These are phyloP conservation scores for Pteropus rufus DNA, from an alignment of 2,797 vertebrate genomes.

Conservation along the genomic window DNA sequence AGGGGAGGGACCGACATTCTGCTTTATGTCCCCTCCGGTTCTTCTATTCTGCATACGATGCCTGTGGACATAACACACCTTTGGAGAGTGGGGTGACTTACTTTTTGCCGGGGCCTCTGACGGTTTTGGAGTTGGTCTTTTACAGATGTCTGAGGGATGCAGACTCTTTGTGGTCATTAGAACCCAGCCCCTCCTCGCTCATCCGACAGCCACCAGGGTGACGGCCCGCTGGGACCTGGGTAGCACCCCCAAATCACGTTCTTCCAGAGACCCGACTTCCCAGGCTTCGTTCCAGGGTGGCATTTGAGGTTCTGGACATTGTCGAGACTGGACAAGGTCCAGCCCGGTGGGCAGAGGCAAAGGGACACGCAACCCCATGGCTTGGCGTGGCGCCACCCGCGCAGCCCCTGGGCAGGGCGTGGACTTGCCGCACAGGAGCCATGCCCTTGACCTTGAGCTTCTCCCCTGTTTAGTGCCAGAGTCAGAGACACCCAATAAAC, in stretches of 20 bases:
- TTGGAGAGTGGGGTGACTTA: conserved; percentile 37
- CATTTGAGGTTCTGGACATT: conserved; percentile 61
- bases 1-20: rapidly evolving
- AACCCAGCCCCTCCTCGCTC: neutral
- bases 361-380: neutral
- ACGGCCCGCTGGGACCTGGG: conserved; percentile 19
- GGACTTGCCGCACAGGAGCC: neutral
- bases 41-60: neutral
- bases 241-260: conserved; percentile 46
- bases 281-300: conserved; percentile 60
- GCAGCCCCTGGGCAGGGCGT: neutral
- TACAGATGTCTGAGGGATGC: conserved; percentile 47
- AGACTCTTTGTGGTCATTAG: conserved; percentile 14
- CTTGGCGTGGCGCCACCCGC: rapidly evolving
- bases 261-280: conserved; percentile 60
- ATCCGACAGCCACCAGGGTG: conserved; percentile 1
- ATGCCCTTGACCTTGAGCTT: neutral
- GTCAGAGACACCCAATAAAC: neutral
- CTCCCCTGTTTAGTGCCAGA: neutral
- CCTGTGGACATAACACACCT: conserved; percentile 52
- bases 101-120: conserved; percentile 47
- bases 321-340: conserved; percentile 2
- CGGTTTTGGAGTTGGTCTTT: conserved; percentile 6
- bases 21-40: neutral
- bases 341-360: conserved; percentile 50